Evolutionary conservation across 2,113 vertebrate genomes (phyloP).

Genomic region (Nycticebus coucang): DNA sequence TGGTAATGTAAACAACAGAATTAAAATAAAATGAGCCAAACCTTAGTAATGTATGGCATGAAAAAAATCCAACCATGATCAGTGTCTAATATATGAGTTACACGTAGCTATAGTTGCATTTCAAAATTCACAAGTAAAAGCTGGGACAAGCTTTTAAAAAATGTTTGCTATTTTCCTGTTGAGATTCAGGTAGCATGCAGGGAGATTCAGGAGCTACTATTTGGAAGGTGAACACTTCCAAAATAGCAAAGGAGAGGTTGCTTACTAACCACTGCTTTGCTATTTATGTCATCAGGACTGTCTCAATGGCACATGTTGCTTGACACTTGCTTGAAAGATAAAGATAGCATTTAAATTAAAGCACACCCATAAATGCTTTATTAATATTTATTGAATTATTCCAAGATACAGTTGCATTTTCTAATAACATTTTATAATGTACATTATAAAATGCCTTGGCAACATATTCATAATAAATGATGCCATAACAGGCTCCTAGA

Average conservation of each 20-base stretch:
- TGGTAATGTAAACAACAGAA: slow-evolving; percentile 47
- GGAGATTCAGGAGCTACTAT: neutral
- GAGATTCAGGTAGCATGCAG: neutral
- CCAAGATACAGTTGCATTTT: slow-evolving; percentile 8
- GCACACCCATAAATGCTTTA: slow-evolving; percentile 51
- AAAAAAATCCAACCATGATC: slow-evolving; percentile 59
- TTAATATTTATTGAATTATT: slow-evolving; percentile 71
- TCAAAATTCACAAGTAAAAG: neutral
- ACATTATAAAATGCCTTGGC: slow-evolving; percentile 43
- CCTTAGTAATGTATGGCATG: neutral
- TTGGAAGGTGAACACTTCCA: neutral
- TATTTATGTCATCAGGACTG: neutral
- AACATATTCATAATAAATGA: slow-evolving; percentile 63
- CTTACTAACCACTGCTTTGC: neutral
- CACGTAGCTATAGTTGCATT: neutral
- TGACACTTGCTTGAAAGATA: slow-evolving; percentile 49
- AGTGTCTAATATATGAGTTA: neutral
- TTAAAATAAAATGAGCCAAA: slow-evolving; percentile 53
- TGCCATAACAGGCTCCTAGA: slow-evolving; percentile 35
- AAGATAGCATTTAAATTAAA: slow-evolving; percentile 61
- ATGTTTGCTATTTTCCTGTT: neutral
- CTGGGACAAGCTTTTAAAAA: neutral
- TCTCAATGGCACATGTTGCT: neutral
- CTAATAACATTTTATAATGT: slow-evolving; percentile 62
- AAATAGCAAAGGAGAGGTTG: neutral